Percentiles rank a stretch among this genome's conserved stretches.
Conservation (phyloP, 2,113 vertebrate species). For the Ammodytes marinus region DNA sequence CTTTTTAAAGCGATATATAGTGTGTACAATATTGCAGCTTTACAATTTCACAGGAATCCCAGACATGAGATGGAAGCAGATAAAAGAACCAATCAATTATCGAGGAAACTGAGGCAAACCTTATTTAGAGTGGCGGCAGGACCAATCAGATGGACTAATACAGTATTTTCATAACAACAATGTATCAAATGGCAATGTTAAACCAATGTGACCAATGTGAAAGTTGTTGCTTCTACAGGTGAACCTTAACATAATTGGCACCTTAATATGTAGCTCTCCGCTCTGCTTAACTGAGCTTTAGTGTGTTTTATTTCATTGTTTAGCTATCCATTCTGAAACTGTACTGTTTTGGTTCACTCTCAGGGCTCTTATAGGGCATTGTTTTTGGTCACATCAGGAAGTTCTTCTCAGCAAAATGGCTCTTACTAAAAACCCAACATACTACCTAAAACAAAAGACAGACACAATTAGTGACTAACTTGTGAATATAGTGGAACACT, state of each 20-base stretch:
- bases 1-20: background rate
- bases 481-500: too few species aligned
- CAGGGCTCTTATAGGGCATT: too few species aligned
- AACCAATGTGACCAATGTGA: background rate
- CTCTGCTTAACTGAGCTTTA: background rate
- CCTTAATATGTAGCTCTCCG: background rate
- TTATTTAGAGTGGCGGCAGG: constrained; percentile 22
- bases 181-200: background rate
- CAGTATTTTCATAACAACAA: background rate
- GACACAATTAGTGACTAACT: too few species aligned
- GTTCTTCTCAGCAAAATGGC: too few species aligned
- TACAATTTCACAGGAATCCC: constrained; percentile 18
- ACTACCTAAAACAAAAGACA: too few species aligned
- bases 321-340: background rate
- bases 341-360: background rate
- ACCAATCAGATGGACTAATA: background rate
- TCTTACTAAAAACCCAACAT: too few species aligned
- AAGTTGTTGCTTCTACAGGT: background rate
- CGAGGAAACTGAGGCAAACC: constrained; percentile 36
- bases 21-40: background rate
- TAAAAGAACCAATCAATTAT: constrained; percentile 49
- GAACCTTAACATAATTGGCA: background rate
- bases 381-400: too few species aligned
- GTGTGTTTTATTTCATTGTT: background rate
- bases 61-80: constrained; percentile 20